A percentile compares a stretch with the other conserved stretches of the same genome.
Evolutionary conservation across 2,888 invertebrate genomes (phyloP).

Genomic region (Apamea epomidion): DNA sequence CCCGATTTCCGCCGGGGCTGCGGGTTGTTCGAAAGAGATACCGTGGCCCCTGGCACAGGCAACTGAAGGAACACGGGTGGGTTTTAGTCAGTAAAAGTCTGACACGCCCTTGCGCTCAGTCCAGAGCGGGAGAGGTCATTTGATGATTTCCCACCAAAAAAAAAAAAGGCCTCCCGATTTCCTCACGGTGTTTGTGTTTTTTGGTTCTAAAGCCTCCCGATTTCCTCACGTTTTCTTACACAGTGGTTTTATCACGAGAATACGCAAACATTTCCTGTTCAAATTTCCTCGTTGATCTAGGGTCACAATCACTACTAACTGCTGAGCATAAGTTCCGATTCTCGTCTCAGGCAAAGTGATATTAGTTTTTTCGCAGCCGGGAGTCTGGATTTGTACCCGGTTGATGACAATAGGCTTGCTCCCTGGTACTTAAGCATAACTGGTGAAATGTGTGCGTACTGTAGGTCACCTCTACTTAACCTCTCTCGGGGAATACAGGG

Average conservation of each 20-base stretch:
- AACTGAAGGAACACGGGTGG: no score
- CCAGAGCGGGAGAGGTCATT: no score
- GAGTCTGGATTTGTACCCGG: no score
- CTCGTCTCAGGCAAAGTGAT: neutral
- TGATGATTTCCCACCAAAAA: no score
- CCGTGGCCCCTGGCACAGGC: no score
- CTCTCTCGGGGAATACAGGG: neutral
- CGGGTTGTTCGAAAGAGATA: no score
- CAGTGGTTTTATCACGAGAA: neutral
- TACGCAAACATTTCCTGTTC: conserved; percentile 8
- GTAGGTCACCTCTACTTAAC: neutral
- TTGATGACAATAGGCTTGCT: neutral
- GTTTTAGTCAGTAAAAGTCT: no score
- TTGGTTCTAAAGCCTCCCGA: neutral
- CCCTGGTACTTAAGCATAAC: no score
- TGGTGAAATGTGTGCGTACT: no score
- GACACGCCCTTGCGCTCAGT: no score
- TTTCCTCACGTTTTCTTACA: neutral
- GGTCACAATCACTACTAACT: neutral
- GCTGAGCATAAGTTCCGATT: neutral
- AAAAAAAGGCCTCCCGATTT: neutral
- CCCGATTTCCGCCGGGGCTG: no score
- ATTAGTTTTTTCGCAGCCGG: neutral
- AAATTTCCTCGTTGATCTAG: neutral
- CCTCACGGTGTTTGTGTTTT: neutral